Evolutionary conservation across 2,797 vertebrate genomes (phyloP).

Genomic region (Cirrhinus mrigala): DNA sequence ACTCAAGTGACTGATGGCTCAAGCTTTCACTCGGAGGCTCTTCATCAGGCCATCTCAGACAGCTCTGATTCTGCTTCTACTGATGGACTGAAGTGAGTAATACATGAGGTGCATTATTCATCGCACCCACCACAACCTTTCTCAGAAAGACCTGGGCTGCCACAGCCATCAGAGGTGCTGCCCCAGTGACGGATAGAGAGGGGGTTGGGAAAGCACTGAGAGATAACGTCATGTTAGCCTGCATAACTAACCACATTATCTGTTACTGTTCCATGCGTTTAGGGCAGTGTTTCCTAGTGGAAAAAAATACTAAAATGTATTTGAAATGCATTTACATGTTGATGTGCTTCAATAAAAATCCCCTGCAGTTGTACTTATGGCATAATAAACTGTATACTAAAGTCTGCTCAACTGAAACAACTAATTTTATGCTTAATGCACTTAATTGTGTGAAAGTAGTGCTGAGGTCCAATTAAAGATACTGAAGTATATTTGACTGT

Average conservation of each 20-base stretch:
- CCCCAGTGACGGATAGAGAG: constrained; percentile 5
- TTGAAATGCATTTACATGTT: too few species aligned
- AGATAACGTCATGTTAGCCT: background rate
- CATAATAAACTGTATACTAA: too few species aligned
- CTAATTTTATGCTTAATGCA: too few species aligned
- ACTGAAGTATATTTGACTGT: too few species aligned
- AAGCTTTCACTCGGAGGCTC: constrained; percentile 4
- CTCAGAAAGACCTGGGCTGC: background rate
- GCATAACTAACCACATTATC: background rate
- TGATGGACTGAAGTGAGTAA: constrained; percentile 49
- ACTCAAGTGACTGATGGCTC: constrained; percentile 38
- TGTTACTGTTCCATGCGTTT: background rate
- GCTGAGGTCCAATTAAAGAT: too few species aligned
- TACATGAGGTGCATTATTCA: constrained; percentile 54
- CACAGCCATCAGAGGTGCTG: background rate
- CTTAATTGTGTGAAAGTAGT: too few species aligned
- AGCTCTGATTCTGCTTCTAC: constrained; percentile 33
- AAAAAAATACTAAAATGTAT: too few species aligned
- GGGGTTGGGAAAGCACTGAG: background rate
- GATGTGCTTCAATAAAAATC: too few species aligned
- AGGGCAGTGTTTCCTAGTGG: background rate
- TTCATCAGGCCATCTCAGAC: constrained; percentile 33
- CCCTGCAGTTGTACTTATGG: too few species aligned
- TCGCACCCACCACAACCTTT: constrained; percentile 40
- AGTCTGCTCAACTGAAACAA: too few species aligned